Conservation (phyloP, 2,888 invertebrate genomes). For the Tanypteryx hageni region DNA sequence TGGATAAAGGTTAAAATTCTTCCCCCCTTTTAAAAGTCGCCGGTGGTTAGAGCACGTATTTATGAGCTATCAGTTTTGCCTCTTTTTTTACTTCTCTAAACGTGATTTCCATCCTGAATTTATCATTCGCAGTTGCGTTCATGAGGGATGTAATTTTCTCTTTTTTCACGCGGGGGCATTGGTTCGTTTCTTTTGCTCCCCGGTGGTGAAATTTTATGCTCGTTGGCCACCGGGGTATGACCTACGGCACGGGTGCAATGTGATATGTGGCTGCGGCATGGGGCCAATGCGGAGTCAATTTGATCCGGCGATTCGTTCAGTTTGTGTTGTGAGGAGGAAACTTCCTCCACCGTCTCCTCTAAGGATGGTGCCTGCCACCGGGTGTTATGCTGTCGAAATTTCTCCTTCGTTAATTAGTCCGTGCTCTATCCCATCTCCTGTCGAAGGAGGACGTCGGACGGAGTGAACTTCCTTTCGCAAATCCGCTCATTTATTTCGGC, state of each 20-base stretch:
- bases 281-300: too few relatives aligned
- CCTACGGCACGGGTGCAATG: neutral
- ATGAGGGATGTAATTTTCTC: neutral
- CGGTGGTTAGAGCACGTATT: conserved; percentile 25
- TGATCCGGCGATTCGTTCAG: too few relatives aligned
- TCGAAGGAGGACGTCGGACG: neutral
- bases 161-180: neutral
- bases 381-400: neutral
- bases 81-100: neutral
- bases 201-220: neutral
- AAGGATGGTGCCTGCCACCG: neutral
- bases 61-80: conserved; percentile 16
- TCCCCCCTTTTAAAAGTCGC: neutral
- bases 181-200: neutral
- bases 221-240: neutral
- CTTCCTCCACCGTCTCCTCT: too few relatives aligned
- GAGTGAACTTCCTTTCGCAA: neutral
- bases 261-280: too few relatives aligned
- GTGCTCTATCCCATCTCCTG: neutral
- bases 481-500: neutral
- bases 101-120: conserved; percentile 17
- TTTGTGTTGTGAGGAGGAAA: too few relatives aligned
- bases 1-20: conserved; percentile 38
- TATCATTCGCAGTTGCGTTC: neutral
- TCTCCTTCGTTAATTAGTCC: neutral